phyloP scores from a whole-genome alignment of 2,797 vertebrate genomes.

The Takifugu ocellatus region DNA sequence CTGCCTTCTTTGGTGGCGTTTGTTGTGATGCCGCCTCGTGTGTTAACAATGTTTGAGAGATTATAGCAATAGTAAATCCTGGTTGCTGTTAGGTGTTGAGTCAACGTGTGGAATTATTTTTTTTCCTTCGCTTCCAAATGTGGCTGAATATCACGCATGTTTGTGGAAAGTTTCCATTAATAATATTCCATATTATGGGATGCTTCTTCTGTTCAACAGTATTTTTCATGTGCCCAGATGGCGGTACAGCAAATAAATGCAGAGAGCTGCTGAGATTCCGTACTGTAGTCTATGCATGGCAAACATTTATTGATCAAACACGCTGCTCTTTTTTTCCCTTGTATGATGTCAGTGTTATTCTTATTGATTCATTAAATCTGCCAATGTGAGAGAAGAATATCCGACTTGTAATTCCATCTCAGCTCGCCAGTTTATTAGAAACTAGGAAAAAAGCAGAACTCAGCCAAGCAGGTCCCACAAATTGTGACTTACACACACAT shows the following conservation, averaged over 20 bases:
- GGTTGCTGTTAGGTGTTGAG: conserved; percentile 65
- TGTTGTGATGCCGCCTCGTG: conserved; percentile 37
- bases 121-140: conserved; percentile 34
- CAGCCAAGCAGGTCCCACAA: too few species aligned
- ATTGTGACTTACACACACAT: too few species aligned
- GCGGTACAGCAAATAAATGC: conserved; percentile 38
- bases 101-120: conserved; percentile 39
- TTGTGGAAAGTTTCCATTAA: conserved; percentile 38
- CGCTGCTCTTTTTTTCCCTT: conserved; percentile 58
- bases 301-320: conserved; percentile 59
- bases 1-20: conserved; percentile 62
- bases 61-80: conserved; percentile 73
- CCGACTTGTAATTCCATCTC: too few species aligned
- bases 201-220: conserved; percentile 22
- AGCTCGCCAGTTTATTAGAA: too few species aligned
- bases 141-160: conserved; percentile 68
- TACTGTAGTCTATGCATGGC: conserved; percentile 71
- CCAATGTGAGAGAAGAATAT: too few species aligned
- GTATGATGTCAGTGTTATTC: conserved; percentile 23
- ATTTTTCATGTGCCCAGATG: conserved; percentile 19
- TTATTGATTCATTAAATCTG: too few species aligned
- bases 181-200: conserved; percentile 29
- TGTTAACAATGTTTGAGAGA: conserved; percentile 50
- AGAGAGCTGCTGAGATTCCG: conserved; percentile 38
- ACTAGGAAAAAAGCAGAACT: too few species aligned